Conservation (phyloP, 2,113 vertebrate genomes). For the Lepus europaeus region DNA sequence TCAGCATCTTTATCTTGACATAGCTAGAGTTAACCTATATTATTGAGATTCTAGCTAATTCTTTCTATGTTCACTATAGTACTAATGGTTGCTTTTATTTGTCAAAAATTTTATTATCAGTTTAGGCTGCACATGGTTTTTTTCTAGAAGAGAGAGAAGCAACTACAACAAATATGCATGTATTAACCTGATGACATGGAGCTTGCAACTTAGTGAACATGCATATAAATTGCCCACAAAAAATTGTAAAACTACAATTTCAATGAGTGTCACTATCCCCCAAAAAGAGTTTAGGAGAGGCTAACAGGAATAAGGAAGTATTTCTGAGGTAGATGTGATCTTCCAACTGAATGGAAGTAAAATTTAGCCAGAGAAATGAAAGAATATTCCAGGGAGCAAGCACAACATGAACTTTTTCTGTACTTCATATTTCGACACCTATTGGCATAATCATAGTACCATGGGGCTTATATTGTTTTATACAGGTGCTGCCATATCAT, state of each 20-base stretch:
- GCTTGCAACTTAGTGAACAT: background rate
- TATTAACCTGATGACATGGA: background rate
- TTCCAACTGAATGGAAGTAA: background rate
- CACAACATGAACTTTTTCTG: background rate
- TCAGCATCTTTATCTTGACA: background rate
- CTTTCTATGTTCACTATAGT: background rate
- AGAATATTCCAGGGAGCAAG: background rate
- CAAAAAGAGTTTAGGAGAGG: background rate
- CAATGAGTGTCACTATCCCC: background rate
- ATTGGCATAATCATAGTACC: fast-evolving
- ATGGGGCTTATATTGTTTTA: background rate
- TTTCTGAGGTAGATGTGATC: background rate
- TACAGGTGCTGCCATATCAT: background rate
- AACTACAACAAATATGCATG: background rate
- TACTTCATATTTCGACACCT: background rate
- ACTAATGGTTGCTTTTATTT: background rate
- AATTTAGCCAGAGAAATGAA: background rate
- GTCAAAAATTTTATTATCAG: background rate
- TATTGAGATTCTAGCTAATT: background rate
- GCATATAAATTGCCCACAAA: background rate
- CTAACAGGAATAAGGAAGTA: background rate
- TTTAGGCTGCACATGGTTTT: background rate
- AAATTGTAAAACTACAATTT: background rate
- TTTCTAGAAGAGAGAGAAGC: background rate
- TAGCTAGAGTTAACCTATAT: background rate